These are phyloP conservation scores for Zaprionus lachaisei DNA, from an alignment of 1,140 invertebrate species.

Conservation along the genomic window DNA sequence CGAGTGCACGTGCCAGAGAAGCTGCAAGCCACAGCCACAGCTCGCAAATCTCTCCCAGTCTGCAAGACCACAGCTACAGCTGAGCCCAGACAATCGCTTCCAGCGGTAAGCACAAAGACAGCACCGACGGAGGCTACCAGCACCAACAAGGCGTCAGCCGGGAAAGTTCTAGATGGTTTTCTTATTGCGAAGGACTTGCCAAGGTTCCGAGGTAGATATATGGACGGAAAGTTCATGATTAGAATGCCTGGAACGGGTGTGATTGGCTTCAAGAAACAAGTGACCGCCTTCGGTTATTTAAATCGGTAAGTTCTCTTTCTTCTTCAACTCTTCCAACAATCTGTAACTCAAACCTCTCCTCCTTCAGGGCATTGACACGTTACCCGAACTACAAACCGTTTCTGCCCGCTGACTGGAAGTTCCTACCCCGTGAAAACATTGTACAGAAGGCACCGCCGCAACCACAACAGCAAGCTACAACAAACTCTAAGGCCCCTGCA, in stretches of 20 bases:
- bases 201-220: slow-evolving; percentile 42
- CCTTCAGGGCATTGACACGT: slow-evolving; percentile 31
- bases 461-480: background rate
- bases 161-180: slow-evolving; percentile 38
- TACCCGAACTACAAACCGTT: background rate
- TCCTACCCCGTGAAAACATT: slow-evolving; percentile 33
- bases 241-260: slow-evolving; percentile 54
- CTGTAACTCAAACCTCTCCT: background rate
- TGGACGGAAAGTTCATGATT: slow-evolving; percentile 40
- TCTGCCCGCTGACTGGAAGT: slow-evolving; percentile 60
- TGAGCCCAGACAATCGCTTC: slow-evolving; percentile 4
- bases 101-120: background rate
- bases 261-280: slow-evolving; percentile 35
- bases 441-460: background rate
- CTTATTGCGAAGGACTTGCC: slow-evolving; percentile 52
- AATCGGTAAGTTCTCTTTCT: slow-evolving; percentile 50
- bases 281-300: slow-evolving; percentile 33
- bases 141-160: background rate
- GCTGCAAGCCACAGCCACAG: background rate
- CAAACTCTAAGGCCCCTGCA: slow-evolving; percentile 26
- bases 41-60: slow-evolving; percentile 24
- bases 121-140: background rate
- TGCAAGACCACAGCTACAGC: background rate
- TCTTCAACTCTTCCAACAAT: background rate
- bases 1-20: slow-evolving; percentile 2